Evolutionary conservation across 2,888 invertebrate genomes (phyloP), one percentile per base, ranked within the genome.

Genomic region (Chironomus riparius): DNA sequence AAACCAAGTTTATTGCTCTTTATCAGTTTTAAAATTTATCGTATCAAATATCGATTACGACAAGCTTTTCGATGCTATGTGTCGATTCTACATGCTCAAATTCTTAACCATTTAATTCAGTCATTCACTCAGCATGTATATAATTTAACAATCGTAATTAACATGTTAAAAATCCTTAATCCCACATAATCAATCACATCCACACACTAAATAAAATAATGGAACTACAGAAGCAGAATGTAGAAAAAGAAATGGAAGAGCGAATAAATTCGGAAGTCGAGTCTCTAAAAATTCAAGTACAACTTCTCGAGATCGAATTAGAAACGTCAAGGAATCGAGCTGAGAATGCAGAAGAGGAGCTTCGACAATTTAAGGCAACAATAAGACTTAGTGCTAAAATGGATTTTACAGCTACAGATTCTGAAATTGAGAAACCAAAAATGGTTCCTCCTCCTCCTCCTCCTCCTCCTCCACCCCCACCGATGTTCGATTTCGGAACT

Each of bases 281-380:
- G 80, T 83, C 86, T 77, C 84, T 87, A 77, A 86, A 87, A 80
- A 84, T 87, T 79, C 87, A 86, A 81, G 81, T 88, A 78, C 86
- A 87, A 79, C 82, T 87, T 70, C 84, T 87, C 5, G 87, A 87
- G 80, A 86, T 85, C 50, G 87, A 87, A 78, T 81, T 88, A 77
- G 84, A 84, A 62, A 82, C 84, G 78, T 85, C 86, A 7, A 79
- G 84, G 70, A 82, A 85, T 76, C 83, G 87, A 76, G 87, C 87
- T 48, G 86, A 87, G 78, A 82, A 82, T 68, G 87, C 87, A 70
- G 88, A 88, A 80, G 82, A 82, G 77, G 83, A 83, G 75, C 81
- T 84, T 77, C 81, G 83, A 77, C 81, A 78, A 78, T 77, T 76
- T 74, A 78, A 78, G 68, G 77, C 61, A 24, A 70, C 18, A 6